phyloP scores from a whole-genome alignment of 2,113 vertebrate genomes.

The Catharus minimus region DNA sequence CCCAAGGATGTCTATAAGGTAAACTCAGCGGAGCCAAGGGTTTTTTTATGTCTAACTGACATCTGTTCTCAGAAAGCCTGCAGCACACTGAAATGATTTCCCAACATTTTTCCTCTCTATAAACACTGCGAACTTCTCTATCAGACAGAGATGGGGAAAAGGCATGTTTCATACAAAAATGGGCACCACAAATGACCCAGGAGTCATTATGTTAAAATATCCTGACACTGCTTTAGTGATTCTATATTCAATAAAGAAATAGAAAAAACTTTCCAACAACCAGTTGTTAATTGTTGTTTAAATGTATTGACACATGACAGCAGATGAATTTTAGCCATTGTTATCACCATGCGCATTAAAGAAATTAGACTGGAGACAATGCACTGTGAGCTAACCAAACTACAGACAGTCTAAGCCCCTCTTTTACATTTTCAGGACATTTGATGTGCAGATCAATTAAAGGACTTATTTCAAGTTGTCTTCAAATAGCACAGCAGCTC shows the following conservation, averaged over 20 bases:
- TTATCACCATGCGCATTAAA: neutral
- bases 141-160: neutral
- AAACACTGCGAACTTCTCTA: neutral
- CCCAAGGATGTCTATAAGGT: conserved; percentile 45
- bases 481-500: conserved; percentile 1
- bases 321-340: neutral
- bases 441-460: conserved; percentile 40
- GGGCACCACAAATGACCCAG: neutral
- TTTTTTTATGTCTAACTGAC: conserved; percentile 21
- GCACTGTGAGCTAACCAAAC: neutral
- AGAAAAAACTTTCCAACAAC: neutral
- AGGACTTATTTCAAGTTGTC: neutral
- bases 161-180: neutral
- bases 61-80: conserved; percentile 54
- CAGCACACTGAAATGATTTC: neutral
- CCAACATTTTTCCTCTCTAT: neutral
- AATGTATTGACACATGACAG: neutral
- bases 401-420: neutral
- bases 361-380: neutral
- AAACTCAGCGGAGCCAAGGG: conserved; percentile 25
- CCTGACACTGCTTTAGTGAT: neutral
- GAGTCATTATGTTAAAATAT: neutral
- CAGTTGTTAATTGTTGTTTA: neutral
- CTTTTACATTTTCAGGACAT: conserved; percentile 29
- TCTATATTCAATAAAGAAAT: neutral